Base-by-base conservation (phyloP, 2,888 invertebrate species). In the Ophraella communa region DNA sequence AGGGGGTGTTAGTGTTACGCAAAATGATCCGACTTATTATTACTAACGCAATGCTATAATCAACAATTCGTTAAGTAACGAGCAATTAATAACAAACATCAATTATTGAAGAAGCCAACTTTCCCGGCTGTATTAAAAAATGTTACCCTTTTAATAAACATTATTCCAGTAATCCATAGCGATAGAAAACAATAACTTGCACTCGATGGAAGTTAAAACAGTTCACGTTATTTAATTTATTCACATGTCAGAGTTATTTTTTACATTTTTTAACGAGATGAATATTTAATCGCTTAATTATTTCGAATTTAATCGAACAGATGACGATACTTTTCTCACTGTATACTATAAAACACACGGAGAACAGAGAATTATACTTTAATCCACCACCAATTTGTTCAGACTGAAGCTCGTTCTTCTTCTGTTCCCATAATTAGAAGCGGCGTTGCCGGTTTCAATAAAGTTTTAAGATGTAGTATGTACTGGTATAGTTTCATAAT, bases 111-210 rank as follows among this genome's bases (percentile, higher is more conserved):
- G 39, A n/a, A 49, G 14, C 17, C 17, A 27, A 27, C n/a, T 20
- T 10, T 17, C 49, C 17, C 49, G 4, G 27, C 24, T 51, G n/a
- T 24, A 27, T 24, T n/a, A 51, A 51, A 51, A 51, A 11, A 24
- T 21, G 11, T 51, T 51, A 51, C 27, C 49, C 17, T 51, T 24
- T 51, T 14, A 51, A 24, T 49, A 49, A 24, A 51, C 17, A 51
- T 27, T 51, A 51, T 24, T 51, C 49, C 49, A 51, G 14, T 51
- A 51, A 51, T 51, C 49, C 49, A 51, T 51, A 10, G 49, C 27
- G 27, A 27, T 24, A 17, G 7, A 23, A 45, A 45, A 42, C 8
- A n/a, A 23, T 21, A n/a, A 47, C 47, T 47, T 47, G 17, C 47
- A 47, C 21, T 14, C 11, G 47, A 5, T 11, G n/a, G 23, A 0